Conservation (phyloP, 2,888 invertebrate species). For the Sericinus montela region DNA sequence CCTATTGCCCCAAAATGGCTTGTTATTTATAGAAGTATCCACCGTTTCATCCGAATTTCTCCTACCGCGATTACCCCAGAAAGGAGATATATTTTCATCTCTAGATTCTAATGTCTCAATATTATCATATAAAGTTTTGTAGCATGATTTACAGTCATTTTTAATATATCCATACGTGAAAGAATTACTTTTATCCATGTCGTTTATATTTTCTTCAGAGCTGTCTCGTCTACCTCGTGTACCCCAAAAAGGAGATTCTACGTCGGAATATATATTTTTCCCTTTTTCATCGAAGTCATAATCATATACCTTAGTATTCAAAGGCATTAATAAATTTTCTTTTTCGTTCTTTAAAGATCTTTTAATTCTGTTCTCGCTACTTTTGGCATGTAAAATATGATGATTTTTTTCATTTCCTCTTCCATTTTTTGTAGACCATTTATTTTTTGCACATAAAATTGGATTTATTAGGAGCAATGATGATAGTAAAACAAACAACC, state of each 20-base stretch:
- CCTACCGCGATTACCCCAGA: constrained; percentile 51
- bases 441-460: constrained; percentile 43
- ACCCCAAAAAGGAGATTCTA: constrained; percentile 62
- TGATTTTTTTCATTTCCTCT: constrained; percentile 36
- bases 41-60: constrained; percentile 36
- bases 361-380: constrained; percentile 42
- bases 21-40: constrained; percentile 27
- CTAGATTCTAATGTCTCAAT: constrained; percentile 21
- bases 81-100: constrained; percentile 42
- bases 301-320: constrained; percentile 31
- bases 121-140: constrained; percentile 22
- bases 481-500: constrained; percentile 40
- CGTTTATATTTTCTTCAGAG: constrained; percentile 34
- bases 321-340: constrained; percentile 43
- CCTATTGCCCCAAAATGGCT: constrained; percentile 27
- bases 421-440: constrained; percentile 39
- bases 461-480: constrained; percentile 47
- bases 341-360: constrained; percentile 46
- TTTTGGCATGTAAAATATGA: constrained; percentile 34
- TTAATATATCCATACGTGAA: constrained; percentile 21
- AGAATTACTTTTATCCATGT: neutral
- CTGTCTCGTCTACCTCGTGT: constrained; percentile 54
- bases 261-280: constrained; percentile 31
- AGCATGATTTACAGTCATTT: constrained; percentile 35
- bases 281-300: constrained; percentile 29